Evolutionary conservation across 2,797 vertebrate genomes (phyloP), one percentile per base, ranked within the genome.

Genomic region (Phalloptychus januarius): DNA sequence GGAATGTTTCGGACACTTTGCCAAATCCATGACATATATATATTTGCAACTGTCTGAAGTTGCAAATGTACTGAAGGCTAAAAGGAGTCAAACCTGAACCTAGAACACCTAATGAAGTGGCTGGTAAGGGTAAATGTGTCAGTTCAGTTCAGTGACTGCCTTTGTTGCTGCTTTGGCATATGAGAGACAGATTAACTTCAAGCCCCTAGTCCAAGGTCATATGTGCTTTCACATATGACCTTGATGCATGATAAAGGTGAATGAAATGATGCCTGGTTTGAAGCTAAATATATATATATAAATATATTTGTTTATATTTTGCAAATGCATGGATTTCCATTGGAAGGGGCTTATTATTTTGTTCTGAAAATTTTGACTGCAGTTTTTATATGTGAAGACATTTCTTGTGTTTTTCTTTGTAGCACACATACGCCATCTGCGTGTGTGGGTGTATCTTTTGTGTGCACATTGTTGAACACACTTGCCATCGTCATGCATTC

Each of bases 381-480:
- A 25, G 36, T 40, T 67, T 38, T 40, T 25, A 25, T 40, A 25
- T 71, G 28, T 48, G 44, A 18, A 20, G 8, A 5, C n/a, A 31
- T 71, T 38, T 54, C 4, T n/a, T 73, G 4, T 52, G 48, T 40
- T 71, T 71, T 71, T 6, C 23, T 40, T 56, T 20, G 36, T 72
- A 33, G 42, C 4, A 48, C 28, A 48, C 4, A 40, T 13, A 15
- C 65, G 40, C 36, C 11, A 10, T 69, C 23, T 13, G 65, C 13
- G 11, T n/a, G 38, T n/a, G 65, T 40, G 23, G 23, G 45, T 46
- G n/a, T 28, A 28, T 54, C 48, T 23, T 15, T 44, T 28, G 58
- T 77, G 42, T 50, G 40, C n/a, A n/a, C 42, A 71, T 18, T 79
- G 67, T 69, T 65, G 61, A 83, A 78, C 33, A 77, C 83, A 74